phyloP scores from a whole-genome alignment of 2,113 vertebrate genomes.

The Grantiella picta region DNA sequence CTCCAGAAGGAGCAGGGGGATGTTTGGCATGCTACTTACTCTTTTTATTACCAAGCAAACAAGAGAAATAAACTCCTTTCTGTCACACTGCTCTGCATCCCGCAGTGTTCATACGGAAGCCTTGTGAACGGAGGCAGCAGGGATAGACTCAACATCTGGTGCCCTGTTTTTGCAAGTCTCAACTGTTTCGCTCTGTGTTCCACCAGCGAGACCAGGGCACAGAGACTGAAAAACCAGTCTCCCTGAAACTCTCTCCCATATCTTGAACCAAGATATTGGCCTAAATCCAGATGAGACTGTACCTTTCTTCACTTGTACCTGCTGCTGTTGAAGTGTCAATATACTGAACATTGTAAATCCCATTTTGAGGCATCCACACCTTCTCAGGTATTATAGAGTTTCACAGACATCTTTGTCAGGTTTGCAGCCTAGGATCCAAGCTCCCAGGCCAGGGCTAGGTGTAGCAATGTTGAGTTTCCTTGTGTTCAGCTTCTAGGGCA shows the following conservation, averaged over 20 bases:
- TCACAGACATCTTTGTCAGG: not conserved
- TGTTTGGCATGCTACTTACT: not conserved
- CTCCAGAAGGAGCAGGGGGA: not conserved
- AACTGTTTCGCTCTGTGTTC: not conserved
- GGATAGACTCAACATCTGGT: not conserved
- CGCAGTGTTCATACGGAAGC: accelerated
- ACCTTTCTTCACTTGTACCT: not conserved
- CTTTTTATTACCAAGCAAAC: slow-evolving; percentile 3
- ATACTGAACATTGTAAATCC: not conserved
- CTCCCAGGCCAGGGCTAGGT: not conserved
- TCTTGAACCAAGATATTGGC: not conserved
- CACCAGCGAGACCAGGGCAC: accelerated
- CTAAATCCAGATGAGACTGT: not conserved
- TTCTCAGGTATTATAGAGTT: not conserved
- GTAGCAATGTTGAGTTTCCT: not conserved
- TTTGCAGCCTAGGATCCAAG: not conserved
- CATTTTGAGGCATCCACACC: not conserved
- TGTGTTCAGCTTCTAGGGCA: not conserved
- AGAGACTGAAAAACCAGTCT: not conserved
- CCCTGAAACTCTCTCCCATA: not conserved
- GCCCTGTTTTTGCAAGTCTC: not conserved
- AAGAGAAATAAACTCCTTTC: not conserved
- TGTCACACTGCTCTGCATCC: not conserved
- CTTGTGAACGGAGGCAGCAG: not conserved
- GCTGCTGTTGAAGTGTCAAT: not conserved